phyloP scores from a whole-genome alignment of 2,113 vertebrate genomes.

The cat (Felis catus) region DNA sequence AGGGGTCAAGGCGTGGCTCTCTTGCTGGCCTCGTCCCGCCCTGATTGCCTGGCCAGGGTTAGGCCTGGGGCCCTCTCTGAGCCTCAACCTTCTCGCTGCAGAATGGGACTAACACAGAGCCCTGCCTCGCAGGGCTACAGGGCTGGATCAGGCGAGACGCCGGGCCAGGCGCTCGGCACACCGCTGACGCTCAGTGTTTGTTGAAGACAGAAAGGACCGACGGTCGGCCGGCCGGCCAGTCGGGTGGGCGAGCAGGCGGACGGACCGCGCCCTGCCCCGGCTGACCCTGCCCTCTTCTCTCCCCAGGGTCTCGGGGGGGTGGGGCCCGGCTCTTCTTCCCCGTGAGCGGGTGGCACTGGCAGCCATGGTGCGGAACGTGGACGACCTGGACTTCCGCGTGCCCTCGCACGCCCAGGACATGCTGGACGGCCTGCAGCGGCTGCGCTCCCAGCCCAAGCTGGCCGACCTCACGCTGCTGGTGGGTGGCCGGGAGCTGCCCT shows the following conservation, averaged over 20 bases:
- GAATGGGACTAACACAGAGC: fast-evolving
- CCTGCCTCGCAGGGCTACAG: not conserved
- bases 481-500: slow-evolving; percentile 91
- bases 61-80: not conserved
- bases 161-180: fast-evolving
- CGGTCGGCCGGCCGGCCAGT: fast-evolving
- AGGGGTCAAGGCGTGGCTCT: too few species aligned
- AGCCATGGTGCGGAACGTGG: slow-evolving; percentile 94
- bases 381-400: slow-evolving; percentile 95
- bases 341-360: fast-evolving
- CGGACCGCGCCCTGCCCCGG: fast-evolving
- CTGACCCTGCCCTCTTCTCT: not conserved
- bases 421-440: slow-evolving; percentile 91
- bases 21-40: not conserved
- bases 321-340: not conserved
- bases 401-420: slow-evolving; percentile 93
- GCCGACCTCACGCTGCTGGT: slow-evolving; percentile 92
- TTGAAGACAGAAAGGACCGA: fast-evolving
- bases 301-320: fast-evolving
- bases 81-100: fast-evolving
- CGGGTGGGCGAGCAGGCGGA: fast-evolving
- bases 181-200: fast-evolving
- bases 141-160: not conserved
- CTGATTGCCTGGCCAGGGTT: fast-evolving
- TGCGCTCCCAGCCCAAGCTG: slow-evolving; percentile 92